These are phyloP conservation scores for Aplysina aerophoba DNA, from an alignment of 37 sponge, comb jelly and placozoan species.

Conservation along the genomic window DNA sequence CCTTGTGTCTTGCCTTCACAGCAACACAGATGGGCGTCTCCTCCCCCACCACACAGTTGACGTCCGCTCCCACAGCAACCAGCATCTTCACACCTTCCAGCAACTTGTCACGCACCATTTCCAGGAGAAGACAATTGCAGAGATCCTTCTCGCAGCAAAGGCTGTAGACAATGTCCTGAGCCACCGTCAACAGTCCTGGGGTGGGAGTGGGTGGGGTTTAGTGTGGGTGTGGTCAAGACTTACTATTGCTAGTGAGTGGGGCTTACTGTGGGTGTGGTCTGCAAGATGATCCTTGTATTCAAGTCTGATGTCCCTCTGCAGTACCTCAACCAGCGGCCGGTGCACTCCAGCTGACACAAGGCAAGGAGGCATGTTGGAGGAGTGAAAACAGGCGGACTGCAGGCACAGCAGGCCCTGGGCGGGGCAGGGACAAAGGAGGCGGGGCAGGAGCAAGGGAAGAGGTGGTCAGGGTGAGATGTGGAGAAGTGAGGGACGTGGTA, in stretches of 20 bases:
- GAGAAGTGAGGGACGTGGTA: too few relatives aligned
- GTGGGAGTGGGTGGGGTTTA: not conserved
- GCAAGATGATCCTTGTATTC: not conserved
- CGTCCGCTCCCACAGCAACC: slow-evolving; percentile 64
- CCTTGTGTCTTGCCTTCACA: slow-evolving; percentile 31
- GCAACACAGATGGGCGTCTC: slow-evolving; percentile 71
- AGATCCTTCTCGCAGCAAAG: slow-evolving; percentile 53
- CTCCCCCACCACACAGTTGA: slow-evolving; percentile 45
- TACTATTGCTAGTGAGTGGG: not conserved
- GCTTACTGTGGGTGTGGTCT: not conserved
- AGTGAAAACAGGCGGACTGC: slow-evolving; percentile 16
- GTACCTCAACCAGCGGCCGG: slow-evolving; percentile 40
- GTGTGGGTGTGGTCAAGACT: not conserved
- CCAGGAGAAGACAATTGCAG: slow-evolving; percentile 66
- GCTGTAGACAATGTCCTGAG: slow-evolving; percentile 57
- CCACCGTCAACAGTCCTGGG: slow-evolving; percentile 59
- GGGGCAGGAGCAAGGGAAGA: not conserved
- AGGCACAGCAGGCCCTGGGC: slow-evolving; percentile 28
- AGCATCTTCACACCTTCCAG: slow-evolving; percentile 70
- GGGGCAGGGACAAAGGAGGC: not conserved
- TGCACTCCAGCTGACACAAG: slow-evolving; percentile 44
- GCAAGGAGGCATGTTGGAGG: slow-evolving; percentile 24
- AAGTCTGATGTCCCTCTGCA: slow-evolving; percentile 26
- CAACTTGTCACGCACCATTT: slow-evolving; percentile 55
- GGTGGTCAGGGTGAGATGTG: slow-evolving; percentile 2